Percentiles rank a stretch among this genome's conserved stretches.
Conservation (phyloP, 1,140 invertebrate genomes). For the Apocrypta bakeri region DNA sequence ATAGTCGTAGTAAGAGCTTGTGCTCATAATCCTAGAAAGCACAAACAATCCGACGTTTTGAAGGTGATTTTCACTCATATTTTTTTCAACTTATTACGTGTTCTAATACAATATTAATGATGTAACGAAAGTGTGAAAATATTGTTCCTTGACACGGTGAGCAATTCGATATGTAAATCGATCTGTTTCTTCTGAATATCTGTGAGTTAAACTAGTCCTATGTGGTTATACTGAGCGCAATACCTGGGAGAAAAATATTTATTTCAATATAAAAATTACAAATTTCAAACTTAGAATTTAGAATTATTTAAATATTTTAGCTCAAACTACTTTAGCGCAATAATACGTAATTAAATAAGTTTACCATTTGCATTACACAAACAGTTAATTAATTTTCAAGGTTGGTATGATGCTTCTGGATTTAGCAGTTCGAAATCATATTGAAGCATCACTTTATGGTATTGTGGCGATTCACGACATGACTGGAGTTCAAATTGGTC, state of each 20-base stretch:
- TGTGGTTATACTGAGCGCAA: no score
- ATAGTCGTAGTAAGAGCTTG: slow-evolving; percentile 77
- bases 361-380: background rate
- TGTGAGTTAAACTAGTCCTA: no score
- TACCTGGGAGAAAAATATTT: no score
- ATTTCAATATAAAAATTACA: no score
- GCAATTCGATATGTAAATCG: background rate
- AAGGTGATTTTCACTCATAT: slow-evolving; percentile 68
- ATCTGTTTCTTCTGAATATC: no score
- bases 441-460: slow-evolving; percentile 77
- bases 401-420: slow-evolving; percentile 77
- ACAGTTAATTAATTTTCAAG: slow-evolving; percentile 57
- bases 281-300: no score
- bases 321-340: no score
- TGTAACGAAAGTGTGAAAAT: no score
- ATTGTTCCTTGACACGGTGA: no score
- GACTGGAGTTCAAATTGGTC: slow-evolving; percentile 75
- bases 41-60: slow-evolving; percentile 77
- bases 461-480: slow-evolving; percentile 79
- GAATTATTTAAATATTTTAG: no score
- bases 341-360: slow-evolving; percentile 17
- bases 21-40: slow-evolving; percentile 75
- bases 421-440: slow-evolving; percentile 71
- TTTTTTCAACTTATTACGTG: slow-evolving; percentile 9
- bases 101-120: no score